These are phyloP conservation scores for Phalanger gymnotis DNA, from an alignment of 2,797 vertebrate genomes.

Conservation along the genomic window DNA sequence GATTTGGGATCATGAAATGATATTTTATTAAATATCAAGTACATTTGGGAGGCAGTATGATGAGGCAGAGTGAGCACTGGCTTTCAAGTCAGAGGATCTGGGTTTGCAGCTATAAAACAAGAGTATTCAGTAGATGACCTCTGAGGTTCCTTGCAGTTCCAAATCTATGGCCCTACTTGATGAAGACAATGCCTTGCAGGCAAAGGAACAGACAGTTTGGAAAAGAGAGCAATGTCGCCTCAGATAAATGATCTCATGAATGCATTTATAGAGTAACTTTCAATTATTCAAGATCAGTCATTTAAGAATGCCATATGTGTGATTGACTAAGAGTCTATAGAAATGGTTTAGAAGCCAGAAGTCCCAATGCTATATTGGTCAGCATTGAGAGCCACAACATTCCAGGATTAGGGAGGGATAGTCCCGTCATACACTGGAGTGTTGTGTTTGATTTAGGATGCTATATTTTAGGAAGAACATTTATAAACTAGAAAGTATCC, in stretches of 20 bases:
- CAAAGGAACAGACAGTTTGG: not conserved
- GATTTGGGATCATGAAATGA: not conserved
- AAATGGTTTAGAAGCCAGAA: not conserved
- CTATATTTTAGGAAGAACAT: not conserved
- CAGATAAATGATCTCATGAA: not conserved
- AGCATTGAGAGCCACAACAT: not conserved
- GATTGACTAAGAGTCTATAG: not conserved
- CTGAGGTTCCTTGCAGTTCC: not conserved
- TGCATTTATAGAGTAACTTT: not conserved
- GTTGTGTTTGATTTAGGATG: not conserved
- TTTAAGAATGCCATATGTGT: not conserved
- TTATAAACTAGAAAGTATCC: not conserved
- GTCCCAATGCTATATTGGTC: not conserved
- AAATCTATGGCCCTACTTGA: not conserved
- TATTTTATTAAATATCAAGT: not conserved
- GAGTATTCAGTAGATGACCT: not conserved
- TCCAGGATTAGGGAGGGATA: not conserved
- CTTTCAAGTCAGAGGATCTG: not conserved
- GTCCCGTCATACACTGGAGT: not conserved
- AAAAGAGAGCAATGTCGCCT: not conserved
- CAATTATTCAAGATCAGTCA: not conserved
- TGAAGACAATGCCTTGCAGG: not conserved
- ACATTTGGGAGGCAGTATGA: not conserved
- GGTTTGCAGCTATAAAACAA: not conserved
- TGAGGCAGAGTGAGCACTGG: not conserved